Evolutionary conservation across 2,888 invertebrate genomes (phyloP).

Genomic region (Trissoscelio sp.): DNA sequence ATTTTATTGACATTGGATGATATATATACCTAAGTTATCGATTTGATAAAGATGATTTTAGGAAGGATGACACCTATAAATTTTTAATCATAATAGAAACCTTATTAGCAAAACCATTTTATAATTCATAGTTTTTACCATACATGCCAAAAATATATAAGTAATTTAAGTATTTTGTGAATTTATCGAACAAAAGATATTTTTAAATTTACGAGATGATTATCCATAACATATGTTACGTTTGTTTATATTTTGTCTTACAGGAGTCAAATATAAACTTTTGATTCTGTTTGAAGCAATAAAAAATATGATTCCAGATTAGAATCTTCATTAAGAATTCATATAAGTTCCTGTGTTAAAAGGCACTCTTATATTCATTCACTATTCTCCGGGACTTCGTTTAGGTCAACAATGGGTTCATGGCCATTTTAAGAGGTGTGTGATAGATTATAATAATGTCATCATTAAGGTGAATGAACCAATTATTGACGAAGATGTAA

Average conservation of each 20-base stretch:
- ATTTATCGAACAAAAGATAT: too few relatives aligned
- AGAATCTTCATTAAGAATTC: constrained; percentile 29
- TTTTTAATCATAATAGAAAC: neutral
- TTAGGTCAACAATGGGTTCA: constrained; percentile 45
- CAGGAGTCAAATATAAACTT: constrained; percentile 3
- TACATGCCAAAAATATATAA: too few relatives aligned
- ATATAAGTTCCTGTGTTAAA: constrained; percentile 25
- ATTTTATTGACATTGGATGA: constrained; percentile 36
- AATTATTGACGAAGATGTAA: constrained; percentile 23
- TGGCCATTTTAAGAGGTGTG: constrained; percentile 21
- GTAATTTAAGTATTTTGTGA: too few relatives aligned
- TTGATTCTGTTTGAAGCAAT: constrained; percentile 9
- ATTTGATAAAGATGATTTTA: constrained; percentile 22
- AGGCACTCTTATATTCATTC: constrained; percentile 27
- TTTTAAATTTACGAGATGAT: too few relatives aligned
- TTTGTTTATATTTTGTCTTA: neutral
- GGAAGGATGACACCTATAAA: constrained; percentile 4
- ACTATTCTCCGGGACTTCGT: constrained; percentile 32
- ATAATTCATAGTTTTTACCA: too few relatives aligned
- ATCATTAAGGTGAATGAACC: constrained; percentile 50
- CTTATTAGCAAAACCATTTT: neutral
- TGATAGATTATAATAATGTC: constrained; percentile 22
- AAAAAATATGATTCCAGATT: constrained; percentile 21
- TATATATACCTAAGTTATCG: neutral
- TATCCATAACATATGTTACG: neutral